Conservation (phyloP, 2,888 invertebrate genomes). For the Calameuta pallipes region DNA sequence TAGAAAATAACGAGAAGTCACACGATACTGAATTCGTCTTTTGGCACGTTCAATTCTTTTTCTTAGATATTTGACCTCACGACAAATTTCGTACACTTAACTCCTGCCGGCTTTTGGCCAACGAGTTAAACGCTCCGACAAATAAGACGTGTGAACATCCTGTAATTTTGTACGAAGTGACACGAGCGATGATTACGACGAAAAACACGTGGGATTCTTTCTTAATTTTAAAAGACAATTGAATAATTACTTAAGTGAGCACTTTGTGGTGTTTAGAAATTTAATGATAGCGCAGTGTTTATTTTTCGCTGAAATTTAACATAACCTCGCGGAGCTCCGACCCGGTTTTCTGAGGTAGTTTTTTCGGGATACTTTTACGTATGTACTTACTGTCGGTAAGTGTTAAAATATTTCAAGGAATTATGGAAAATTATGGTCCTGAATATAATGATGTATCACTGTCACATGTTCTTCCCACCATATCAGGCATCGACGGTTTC, state of each 20-base stretch:
- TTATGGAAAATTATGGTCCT: background rate
- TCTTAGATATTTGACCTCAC: background rate
- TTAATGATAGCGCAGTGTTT: background rate
- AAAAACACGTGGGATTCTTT: background rate
- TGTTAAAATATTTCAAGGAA: background rate
- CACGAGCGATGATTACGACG: background rate
- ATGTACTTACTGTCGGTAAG: background rate
- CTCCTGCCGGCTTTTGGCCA: background rate
- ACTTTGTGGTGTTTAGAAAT: background rate
- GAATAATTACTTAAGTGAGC: background rate
- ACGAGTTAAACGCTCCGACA: background rate
- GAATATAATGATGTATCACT: background rate
- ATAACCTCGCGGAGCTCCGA: background rate
- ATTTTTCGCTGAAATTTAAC: background rate
- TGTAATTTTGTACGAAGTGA: background rate
- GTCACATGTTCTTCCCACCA: background rate
- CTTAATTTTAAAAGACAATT: background rate
- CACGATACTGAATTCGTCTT: background rate
- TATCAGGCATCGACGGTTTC: background rate
- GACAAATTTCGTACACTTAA: background rate
- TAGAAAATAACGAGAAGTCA: background rate
- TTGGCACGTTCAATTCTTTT: background rate
- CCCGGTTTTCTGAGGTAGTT: background rate
- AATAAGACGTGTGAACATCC: background rate
- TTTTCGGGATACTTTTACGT: background rate